Evolutionary conservation across 2,113 vertebrate species (phyloP).

Genomic region (Saccopteryx bilineata): DNA sequence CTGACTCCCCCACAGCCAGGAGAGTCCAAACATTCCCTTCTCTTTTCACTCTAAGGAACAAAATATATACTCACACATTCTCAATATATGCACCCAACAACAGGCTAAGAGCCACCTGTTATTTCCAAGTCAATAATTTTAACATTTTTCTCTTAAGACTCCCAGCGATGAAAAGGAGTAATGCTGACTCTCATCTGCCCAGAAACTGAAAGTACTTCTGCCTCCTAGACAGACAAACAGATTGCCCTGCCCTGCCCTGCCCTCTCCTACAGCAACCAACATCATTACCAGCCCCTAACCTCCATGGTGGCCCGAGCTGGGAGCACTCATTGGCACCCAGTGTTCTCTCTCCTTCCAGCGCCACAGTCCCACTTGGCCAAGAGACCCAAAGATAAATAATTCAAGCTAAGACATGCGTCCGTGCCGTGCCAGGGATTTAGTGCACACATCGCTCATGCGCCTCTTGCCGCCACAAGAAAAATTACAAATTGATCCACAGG

Average conservation of each 20-base stretch:
- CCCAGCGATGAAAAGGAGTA: neutral
- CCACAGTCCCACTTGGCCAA: neutral
- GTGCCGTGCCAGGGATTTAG: constrained; percentile 74
- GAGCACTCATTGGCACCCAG: neutral
- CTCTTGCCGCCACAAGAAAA: constrained; percentile 79
- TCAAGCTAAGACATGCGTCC: constrained; percentile 75
- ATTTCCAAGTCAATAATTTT: constrained; percentile 35
- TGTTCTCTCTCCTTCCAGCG: neutral
- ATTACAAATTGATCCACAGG: constrained; percentile 81
- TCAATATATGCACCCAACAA: neutral
- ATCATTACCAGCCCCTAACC: neutral
- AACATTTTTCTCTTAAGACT: constrained; percentile 41
- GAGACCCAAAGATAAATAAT: constrained; percentile 82
- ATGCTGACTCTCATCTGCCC: neutral
- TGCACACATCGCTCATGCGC: constrained; percentile 65
- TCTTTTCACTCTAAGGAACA: neutral
- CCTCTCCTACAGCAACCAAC: neutral
- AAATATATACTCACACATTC: neutral
- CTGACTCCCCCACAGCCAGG: neutral
- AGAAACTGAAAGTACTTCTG: neutral
- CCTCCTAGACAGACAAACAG: neutral
- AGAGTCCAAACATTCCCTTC: neutral
- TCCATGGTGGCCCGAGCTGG: neutral
- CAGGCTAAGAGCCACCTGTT: neutral
- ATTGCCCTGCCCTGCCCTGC: too few species aligned